Conservation (phyloP, 2,113 vertebrate genomes). For the Aspiorhynchus laticeps region DNA sequence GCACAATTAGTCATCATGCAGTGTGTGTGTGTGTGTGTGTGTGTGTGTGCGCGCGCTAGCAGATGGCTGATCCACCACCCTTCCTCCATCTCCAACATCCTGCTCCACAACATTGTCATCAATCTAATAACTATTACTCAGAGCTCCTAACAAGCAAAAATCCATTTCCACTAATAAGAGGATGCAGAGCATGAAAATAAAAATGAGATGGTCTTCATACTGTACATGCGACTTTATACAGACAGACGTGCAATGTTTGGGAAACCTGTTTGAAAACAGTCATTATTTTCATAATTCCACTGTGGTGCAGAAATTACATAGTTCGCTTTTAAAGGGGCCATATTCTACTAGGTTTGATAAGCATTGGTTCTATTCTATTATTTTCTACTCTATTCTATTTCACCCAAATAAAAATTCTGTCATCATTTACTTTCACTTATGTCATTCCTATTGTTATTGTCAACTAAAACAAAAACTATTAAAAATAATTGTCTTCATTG, state of each 20-base stretch:
- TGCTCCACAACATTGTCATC: constrained; percentile 45
- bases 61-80: constrained; percentile 47
- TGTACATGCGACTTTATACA: background rate
- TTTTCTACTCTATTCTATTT: background rate
- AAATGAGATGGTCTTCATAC: background rate
- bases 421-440: background rate
- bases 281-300: background rate
- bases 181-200: background rate
- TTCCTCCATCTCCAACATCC: constrained; percentile 41
- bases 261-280: background rate
- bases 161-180: constrained; percentile 22
- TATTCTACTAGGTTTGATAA: background rate
- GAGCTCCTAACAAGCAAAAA: constrained; percentile 38
- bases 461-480: background rate
- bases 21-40: constrained; percentile 26
- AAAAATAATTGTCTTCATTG: background rate
- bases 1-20: constrained; percentile 45
- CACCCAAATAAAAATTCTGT: background rate
- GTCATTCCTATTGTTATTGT: background rate
- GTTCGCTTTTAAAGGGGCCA: background rate
- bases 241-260: background rate
- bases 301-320: background rate
- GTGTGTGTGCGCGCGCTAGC: constrained; percentile 22
- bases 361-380: background rate
- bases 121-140: constrained; percentile 39